Evolutionary conservation across 2,797 vertebrate species (phyloP).

Genomic region (Varecia variegata): DNA sequence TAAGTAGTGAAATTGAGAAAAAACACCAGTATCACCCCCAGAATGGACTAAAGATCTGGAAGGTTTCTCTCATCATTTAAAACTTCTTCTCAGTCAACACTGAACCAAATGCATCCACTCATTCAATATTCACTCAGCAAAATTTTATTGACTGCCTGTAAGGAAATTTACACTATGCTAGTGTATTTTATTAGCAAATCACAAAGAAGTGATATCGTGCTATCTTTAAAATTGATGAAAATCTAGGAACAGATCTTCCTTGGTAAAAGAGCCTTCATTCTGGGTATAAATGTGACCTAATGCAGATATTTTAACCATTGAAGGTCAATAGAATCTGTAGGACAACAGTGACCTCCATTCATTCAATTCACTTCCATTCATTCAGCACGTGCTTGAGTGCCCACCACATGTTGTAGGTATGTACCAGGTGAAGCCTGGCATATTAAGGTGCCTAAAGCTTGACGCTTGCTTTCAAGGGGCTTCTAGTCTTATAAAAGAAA

Average conservation of each 20-base stretch:
- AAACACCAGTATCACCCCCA: neutral
- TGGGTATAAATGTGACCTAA: neutral
- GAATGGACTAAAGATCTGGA: neutral
- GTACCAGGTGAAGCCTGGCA: neutral
- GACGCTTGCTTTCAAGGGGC: neutral
- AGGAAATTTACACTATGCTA: neutral
- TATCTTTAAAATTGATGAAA: neutral
- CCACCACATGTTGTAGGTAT: neutral
- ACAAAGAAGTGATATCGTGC: neutral
- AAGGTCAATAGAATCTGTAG: neutral
- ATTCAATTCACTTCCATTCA: neutral
- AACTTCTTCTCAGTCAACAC: neutral
- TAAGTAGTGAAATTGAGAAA: constrained; percentile 12
- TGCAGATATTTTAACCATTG: neutral
- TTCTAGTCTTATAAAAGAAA: neutral
- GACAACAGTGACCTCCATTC: neutral
- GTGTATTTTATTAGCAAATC: neutral
- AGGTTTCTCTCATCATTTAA: neutral
- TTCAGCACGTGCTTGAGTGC: neutral
- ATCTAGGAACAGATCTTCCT: neutral
- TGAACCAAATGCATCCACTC: neutral
- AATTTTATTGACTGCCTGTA: neutral
- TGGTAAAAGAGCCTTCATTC: neutral
- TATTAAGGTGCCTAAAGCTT: neutral
- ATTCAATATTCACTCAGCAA: neutral